Conservation (phyloP, 2,113 vertebrate genomes). For the Microcebus griseorufus region DNA sequence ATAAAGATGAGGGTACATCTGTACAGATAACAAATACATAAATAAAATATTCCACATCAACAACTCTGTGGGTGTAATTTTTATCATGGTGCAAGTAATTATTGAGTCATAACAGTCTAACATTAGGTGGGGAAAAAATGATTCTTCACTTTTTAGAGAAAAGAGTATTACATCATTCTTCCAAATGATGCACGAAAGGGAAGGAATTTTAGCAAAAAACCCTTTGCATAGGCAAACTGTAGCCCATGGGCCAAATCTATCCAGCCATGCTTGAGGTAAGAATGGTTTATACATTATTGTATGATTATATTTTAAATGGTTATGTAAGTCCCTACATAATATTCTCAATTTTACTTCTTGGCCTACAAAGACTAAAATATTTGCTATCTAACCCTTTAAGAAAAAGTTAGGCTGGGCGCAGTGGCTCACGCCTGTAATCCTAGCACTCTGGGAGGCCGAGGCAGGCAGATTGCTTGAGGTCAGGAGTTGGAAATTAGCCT, state of each 20-base stretch:
- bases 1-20: conserved; percentile 26
- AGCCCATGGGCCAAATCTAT: not conserved
- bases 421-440: too few relatives aligned
- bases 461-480: too few relatives aligned
- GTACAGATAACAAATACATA: not conserved
- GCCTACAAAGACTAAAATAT: not conserved
- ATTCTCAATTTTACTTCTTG: not conserved
- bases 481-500: too few relatives aligned
- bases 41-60: conserved; percentile 33
- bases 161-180: not conserved
- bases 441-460: too few relatives aligned
- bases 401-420: too few relatives aligned
- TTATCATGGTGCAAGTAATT: conserved; percentile 2
- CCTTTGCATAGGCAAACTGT: not conserved
- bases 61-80: not conserved
- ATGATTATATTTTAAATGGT: not conserved
- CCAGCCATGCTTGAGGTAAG: not conserved
- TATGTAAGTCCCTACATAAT: not conserved
- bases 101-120: not conserved
- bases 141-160: not conserved
- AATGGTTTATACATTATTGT: not conserved
- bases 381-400: not conserved
- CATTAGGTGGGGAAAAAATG: not conserved
- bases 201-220: conserved; percentile 1
- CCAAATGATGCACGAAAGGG: not conserved